Conservation (phyloP, 2,888 invertebrate species). For the Rhagophthalmus giganteus region DNA sequence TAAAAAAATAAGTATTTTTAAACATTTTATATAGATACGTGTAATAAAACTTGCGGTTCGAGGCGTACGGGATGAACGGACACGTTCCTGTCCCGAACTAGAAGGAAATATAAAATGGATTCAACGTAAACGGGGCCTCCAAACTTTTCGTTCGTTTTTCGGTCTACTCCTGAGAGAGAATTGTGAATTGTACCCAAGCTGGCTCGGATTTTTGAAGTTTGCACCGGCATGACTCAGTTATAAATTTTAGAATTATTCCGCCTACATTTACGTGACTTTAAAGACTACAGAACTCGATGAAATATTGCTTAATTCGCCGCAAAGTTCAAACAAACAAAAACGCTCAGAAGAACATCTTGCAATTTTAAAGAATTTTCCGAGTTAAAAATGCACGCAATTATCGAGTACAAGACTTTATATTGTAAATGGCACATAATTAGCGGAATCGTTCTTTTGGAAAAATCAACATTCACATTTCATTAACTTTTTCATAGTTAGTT, state of each 20-base stretch:
- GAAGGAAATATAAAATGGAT: conserved; percentile 12
- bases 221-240: conserved; percentile 29
- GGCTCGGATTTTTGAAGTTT: conserved; percentile 24
- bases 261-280: conserved; percentile 26
- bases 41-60: too few relatives aligned
- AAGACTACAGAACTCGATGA: conserved; percentile 19
- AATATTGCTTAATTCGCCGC: conserved; percentile 24
- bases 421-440: conserved; percentile 30
- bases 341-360: conserved; percentile 8
- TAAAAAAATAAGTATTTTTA: too few relatives aligned
- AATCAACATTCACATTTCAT: conserved; percentile 35
- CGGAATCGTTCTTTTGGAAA: conserved; percentile 29
- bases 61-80: too few relatives aligned
- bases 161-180: conserved; percentile 14
- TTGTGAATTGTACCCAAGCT: conserved; percentile 19
- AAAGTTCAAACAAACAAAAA: conserved; percentile 23
- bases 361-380: too few relatives aligned
- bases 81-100: conserved; percentile 5
- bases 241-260: conserved; percentile 33
- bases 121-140: conserved; percentile 5
- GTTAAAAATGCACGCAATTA: conserved; percentile 1
- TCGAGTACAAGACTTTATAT: conserved; percentile 8
- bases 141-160: conserved; percentile 15
- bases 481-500: conserved; percentile 27
- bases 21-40: too few relatives aligned